Percentiles rank a stretch among this genome's conserved stretches.
These are phyloP conservation scores for Archivesica marissinica DNA, from an alignment of 1,140 invertebrate genomes.

Conservation along the genomic window DNA sequence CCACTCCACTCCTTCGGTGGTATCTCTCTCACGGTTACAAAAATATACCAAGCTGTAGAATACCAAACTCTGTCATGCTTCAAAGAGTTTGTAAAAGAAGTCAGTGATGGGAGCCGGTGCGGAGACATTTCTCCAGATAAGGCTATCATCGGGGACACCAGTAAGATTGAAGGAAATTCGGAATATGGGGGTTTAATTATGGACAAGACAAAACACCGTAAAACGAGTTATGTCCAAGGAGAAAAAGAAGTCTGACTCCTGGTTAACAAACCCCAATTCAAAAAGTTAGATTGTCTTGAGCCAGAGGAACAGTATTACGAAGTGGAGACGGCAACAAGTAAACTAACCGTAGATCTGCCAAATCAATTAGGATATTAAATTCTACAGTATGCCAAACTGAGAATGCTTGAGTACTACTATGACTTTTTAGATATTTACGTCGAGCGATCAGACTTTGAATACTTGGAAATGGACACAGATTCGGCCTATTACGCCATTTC, in stretches of 20 bases:
- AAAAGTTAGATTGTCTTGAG: slow-evolving; percentile 18
- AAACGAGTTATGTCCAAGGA: slow-evolving; percentile 30
- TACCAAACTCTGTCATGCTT: slow-evolving; percentile 34
- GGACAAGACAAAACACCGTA: slow-evolving; percentile 48
- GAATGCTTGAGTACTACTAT: slow-evolving; percentile 11
- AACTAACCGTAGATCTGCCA: slow-evolving; percentile 47
- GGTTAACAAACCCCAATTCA: slow-evolving; percentile 38
- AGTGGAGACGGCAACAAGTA: not conserved
- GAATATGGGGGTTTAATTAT: slow-evolving; percentile 47
- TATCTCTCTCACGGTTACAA: slow-evolving; percentile 34
- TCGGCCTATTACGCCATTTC: slow-evolving; percentile 17
- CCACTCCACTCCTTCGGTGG: slow-evolving; percentile 49
- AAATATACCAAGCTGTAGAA: slow-evolving; percentile 59
- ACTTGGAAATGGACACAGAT: slow-evolving; percentile 22
- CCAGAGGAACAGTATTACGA: slow-evolving; percentile 34
- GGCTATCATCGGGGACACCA: slow-evolving; percentile 55
- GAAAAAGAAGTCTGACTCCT: not conserved
- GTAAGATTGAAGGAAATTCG: slow-evolving; percentile 57
- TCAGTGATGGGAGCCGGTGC: slow-evolving; percentile 47
- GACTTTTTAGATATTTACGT: slow-evolving; percentile 8
- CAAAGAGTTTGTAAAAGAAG: slow-evolving; percentile 37
- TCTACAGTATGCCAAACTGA: not conserved
- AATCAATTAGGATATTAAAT: slow-evolving; percentile 54
- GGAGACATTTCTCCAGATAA: slow-evolving; percentile 38
- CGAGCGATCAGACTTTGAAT: not conserved